A percentile compares a stretch with the other conserved stretches of the same genome.
Conservation (phyloP, 1,140 invertebrate genomes). For the Macrobrachium nipponense region DNA sequence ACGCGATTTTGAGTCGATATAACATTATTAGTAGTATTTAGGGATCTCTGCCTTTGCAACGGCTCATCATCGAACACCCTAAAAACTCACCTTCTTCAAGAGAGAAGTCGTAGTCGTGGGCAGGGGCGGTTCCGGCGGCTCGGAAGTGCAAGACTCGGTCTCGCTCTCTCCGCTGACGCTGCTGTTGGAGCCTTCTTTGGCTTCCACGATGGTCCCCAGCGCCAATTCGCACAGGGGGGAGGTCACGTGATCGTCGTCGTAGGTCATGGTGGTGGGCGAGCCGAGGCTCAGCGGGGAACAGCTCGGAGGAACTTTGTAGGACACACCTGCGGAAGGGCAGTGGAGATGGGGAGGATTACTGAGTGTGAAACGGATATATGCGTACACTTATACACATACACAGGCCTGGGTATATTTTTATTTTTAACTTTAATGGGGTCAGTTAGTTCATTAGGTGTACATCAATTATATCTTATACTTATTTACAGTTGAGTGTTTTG, state of each 20-base stretch:
- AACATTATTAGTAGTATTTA: too few species aligned
- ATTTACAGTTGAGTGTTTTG: not conserved
- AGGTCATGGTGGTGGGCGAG: slow-evolving; percentile 2
- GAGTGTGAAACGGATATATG: not conserved
- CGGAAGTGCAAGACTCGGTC: slow-evolving; percentile 1
- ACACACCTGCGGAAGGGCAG: too few species aligned
- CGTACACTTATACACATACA: not conserved
- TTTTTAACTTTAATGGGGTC: not conserved
- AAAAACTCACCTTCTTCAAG: not conserved
- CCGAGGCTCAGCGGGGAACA: not conserved
- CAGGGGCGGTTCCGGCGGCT: not conserved
- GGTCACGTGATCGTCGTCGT: slow-evolving; percentile 35
- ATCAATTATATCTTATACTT: not conserved
- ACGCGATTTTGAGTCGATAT: too few species aligned
- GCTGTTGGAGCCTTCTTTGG: slow-evolving; percentile 37
- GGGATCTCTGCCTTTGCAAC: too few species aligned
- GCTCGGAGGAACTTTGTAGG: not conserved
- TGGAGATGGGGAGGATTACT: not conserved
- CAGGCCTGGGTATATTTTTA: not conserved
- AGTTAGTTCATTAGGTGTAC: not conserved
- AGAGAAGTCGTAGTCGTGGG: not conserved
- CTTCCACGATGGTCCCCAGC: slow-evolving; percentile 47
- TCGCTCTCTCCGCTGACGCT: slow-evolving; percentile 20
- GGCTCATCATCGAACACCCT: too few species aligned
- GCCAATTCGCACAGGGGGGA: slow-evolving; percentile 34